phyloP scores from a whole-genome alignment of 2,113 vertebrate genomes.

The Peromyscus polionotus region DNA sequence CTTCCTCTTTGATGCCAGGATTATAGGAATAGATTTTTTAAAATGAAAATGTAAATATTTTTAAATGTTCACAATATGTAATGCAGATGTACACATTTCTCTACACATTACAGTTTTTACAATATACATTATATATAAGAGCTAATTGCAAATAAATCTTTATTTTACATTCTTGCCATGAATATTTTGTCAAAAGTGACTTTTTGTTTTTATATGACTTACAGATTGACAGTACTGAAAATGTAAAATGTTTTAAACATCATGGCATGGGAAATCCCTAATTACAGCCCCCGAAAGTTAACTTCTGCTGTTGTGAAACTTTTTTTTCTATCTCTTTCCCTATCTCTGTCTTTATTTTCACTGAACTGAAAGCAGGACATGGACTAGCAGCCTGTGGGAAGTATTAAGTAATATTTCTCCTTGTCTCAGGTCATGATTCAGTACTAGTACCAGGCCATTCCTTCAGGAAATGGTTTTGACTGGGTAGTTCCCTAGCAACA shows the following conservation, averaged over 20 bases:
- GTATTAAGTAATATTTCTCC: background rate
- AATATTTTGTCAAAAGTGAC: background rate
- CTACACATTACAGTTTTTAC: background rate
- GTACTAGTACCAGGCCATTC: background rate
- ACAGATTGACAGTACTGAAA: background rate
- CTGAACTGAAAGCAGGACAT: background rate
- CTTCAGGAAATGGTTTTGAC: conserved; percentile 11
- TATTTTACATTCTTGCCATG: background rate
- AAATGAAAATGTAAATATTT: background rate
- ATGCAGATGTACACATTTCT: background rate
- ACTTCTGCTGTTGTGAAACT: background rate
- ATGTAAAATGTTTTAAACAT: background rate
- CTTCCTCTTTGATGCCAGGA: no score
- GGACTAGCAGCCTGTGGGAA: background rate
- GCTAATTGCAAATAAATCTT: background rate
- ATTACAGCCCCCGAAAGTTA: background rate
- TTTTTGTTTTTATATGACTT: background rate
- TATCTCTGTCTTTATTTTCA: background rate
- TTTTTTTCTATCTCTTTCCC: background rate
- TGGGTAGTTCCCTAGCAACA: conserved; percentile 58
- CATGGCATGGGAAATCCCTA: background rate
- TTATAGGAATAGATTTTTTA: background rate
- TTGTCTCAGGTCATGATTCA: background rate
- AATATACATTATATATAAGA: background rate
- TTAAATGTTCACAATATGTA: background rate